Evolutionary conservation across 1,140 invertebrate species (phyloP).

Genomic region (Armadillidium nasatum): DNA sequence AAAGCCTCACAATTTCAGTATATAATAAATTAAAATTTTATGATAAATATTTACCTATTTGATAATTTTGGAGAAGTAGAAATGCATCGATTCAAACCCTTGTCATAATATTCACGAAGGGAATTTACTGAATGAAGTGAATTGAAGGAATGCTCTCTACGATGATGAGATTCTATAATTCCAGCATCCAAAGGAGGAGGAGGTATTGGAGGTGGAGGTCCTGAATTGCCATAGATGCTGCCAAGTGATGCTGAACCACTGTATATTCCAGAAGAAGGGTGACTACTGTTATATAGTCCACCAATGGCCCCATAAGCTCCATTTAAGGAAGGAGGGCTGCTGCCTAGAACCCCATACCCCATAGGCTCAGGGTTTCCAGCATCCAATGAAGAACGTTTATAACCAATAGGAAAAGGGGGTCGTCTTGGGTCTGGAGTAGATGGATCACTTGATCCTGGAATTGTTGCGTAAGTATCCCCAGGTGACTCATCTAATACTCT

Average conservation of each 20-base stretch:
- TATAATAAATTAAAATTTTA: not conserved
- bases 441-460: slow-evolving; percentile 25
- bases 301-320: slow-evolving; percentile 32
- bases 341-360: slow-evolving; percentile 30
- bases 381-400: slow-evolving; percentile 26
- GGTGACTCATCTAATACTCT: slow-evolving; percentile 13
- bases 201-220: slow-evolving; percentile 26
- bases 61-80: slow-evolving; percentile 40
- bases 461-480: slow-evolving; percentile 30
- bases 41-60: slow-evolving; percentile 33
- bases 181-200: slow-evolving; percentile 33
- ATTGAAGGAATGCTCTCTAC: slow-evolving; percentile 38
- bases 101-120: slow-evolving; percentile 39
- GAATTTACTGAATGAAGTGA: slow-evolving; percentile 41
- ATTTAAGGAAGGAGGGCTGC: slow-evolving; percentile 31
- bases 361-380: slow-evolving; percentile 24
- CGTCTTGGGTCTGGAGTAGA: slow-evolving; percentile 31
- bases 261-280: slow-evolving; percentile 39
- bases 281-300: slow-evolving; percentile 37
- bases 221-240: slow-evolving; percentile 37
- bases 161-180: slow-evolving; percentile 33
- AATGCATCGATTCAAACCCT: slow-evolving; percentile 38
- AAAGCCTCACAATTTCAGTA: no score
- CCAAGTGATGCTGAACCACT: slow-evolving; percentile 42
- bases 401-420: slow-evolving; percentile 31